Base-by-base conservation (phyloP, 2,888 invertebrate species). In the Clunio marinus region DNA sequence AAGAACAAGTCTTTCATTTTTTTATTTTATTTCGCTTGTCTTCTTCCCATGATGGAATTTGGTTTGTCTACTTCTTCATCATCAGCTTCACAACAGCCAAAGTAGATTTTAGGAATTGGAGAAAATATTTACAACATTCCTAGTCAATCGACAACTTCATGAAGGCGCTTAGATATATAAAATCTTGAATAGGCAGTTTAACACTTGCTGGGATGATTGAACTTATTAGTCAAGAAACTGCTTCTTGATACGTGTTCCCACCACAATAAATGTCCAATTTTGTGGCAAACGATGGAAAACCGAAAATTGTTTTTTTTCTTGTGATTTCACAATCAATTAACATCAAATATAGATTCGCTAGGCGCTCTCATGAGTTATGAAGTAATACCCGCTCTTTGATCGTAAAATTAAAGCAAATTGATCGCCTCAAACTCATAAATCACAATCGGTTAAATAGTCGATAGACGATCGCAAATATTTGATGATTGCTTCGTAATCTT, bases 1-100 rank as follows among this genome's bases (percentile, higher is more conserved):
- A 22, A 4, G 57, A 57, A 57, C 57, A 57, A 57, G 57, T 57
- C 57, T 57, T 57, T 57, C 57, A 57, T 57, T 57, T 27, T n/a
- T n/a, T 57, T 57, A 27, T 57, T 57, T 20, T 25, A 10, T 25
- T 17, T 57, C 20, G 20, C 13, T 22, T 17, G 20, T 4, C 2
- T 41, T n/a, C 13, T 41, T 41, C 13, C 10, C 13, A 3, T n/a
- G 41, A n/a, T 41, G 3, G 32, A 32, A 32, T 32, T 32, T 7
- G 8, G 32, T 32, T 8, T 32, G 32, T 7, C 5, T 7, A n/a
- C n/a, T n/a, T n/a, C n/a, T n/a, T n/a, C n/a, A n/a, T n/a, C n/a
- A n/a, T n/a, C n/a, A n/a, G n/a, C n/a, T n/a, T n/a, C n/a, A n/a
- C n/a, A n/a, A n/a, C n/a, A n/a, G n/a, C n/a, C n/a, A n/a, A n/a